Evolutionary conservation across 2,797 vertebrate species (phyloP), one percentile per base, ranked within the genome.

Genomic region (Fistularia commersonii): DNA sequence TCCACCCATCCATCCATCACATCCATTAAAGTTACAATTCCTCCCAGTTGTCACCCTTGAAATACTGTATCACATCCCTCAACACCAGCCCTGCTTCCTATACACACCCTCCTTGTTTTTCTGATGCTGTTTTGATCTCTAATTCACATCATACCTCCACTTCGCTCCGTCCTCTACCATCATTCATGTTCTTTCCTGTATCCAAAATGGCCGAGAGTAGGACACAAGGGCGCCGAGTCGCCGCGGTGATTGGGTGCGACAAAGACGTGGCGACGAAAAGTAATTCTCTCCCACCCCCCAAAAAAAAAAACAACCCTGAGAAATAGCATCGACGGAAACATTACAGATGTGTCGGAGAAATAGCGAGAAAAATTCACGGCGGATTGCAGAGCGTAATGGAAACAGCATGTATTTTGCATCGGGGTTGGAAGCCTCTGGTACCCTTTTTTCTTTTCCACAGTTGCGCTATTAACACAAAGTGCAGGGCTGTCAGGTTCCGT

Each of bases 171-270:
- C 36, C 40, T 51, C 45, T 31, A 33, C 23, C 23, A 23, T 23
- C 9, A 38, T 37, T 66, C 51, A 80, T 65, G 66, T 8, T 64
- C 61, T 51, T 39, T 34, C 41, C 36, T 45, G 35, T 63, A 41
- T 65, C 54, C 64, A 23, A 23, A 23, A 61, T 50, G 52, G 69
- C 52, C 69, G 41, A 34, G 64, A 64, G 63, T 48, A 57, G 54
- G 34, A 46, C 57, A 74, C 59, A 56, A 31, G 48, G 50, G 69
- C 60, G 63, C 51, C 12, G 31, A 41, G 41, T 15, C 48, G 43
- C 36, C 54, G 2, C 7, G 39, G 14, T 56, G 41, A 54, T 64
- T 69, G 38, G 72, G 47, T 58, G 35, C 40, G 32, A 45, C 15
- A 51, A 44, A 51, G 41, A 3, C 4, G 23, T 23, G 23, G 23